Base-by-base conservation (phyloP, 2,888 invertebrate genomes). In the Pristionchus entomophagus region DNA sequence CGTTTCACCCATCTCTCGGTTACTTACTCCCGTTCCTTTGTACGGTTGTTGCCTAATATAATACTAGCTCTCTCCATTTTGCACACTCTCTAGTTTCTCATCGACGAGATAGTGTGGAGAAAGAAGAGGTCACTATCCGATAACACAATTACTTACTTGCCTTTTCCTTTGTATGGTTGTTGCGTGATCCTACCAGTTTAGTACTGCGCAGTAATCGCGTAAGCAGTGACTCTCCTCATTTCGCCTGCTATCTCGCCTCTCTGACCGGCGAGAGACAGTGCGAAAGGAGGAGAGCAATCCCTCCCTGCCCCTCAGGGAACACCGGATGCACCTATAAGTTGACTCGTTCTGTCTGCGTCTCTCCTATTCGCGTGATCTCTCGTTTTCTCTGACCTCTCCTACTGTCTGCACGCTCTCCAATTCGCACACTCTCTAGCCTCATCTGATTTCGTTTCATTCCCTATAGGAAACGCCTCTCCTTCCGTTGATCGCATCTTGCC, bases 401-500 rank as follows among this genome's bases (percentile, higher is more conserved):
- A 22, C n/a, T n/a, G 56, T 56, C 56, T 56, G 62, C 29, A 17
- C 65, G 14, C 65, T 65, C 65, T 65, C 65, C 1, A 65, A 65
- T 65, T 35, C 65, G 2, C 65, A 32, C n/a, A 35, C 35, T 65
- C 32, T 65, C 65, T 65, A 32, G 32, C 35, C 65, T 32, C 65
- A 59, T 35, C 65, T 65, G 65, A 65, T 65, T 65, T 29, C 65
- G 65, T 65, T 35, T 65, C 19, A 32, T 35, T 35, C 65, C 14
- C 32, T 12, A 32, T 19, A 35, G 65, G 65, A 65, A 65, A 65
- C 35, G 65, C 65, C 65, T 65, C 65, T 45, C 41, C 77, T 26
- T 65, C 65, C 65, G 65, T 35, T 65, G 65, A 65, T 77, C 77
- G 77, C 77, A 77, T 45, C 73, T 73, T 3, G 10, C 35, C 22